Conservation (phyloP, 2,888 invertebrate genomes). For the Scaptomyza flava region DNA sequence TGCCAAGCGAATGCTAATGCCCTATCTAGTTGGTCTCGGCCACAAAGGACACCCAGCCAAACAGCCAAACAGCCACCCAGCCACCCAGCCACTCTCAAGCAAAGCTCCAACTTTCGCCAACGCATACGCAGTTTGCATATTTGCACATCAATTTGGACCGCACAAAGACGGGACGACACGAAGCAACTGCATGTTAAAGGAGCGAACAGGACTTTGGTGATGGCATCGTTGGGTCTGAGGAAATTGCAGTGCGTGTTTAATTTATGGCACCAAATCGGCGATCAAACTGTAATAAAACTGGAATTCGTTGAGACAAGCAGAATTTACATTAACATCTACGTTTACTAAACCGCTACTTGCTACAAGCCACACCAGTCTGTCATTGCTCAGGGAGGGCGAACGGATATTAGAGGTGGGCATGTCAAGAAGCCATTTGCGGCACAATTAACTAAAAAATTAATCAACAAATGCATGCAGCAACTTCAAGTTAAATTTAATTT, state of each 20-base stretch:
- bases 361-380: not conserved
- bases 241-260: constrained; percentile 47
- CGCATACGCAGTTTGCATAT: constrained; percentile 70
- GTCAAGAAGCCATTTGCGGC: constrained; percentile 31
- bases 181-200: not conserved
- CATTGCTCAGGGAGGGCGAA: too few relatives aligned
- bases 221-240: constrained; percentile 9
- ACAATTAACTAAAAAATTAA: constrained; percentile 60
- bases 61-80: not conserved
- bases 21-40: constrained; percentile 9
- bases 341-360: not conserved
- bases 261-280: constrained; percentile 31
- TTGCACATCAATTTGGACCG: constrained; percentile 58
- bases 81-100: constrained; percentile 11
- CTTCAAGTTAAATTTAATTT: constrained; percentile 33
- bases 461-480: constrained; percentile 34
- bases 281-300: constrained; percentile 34
- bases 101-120: constrained; percentile 43
- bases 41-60: not conserved
- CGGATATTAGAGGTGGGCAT: constrained; percentile 11
- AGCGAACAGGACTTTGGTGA: not conserved
- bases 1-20: constrained; percentile 59
- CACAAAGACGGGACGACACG: not conserved
- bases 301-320: constrained; percentile 51
- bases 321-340: not conserved